Evolutionary conservation across 2,888 invertebrate species (phyloP), one percentile per base, ranked within the genome.

Genomic region (Ypsolopha sequella): DNA sequence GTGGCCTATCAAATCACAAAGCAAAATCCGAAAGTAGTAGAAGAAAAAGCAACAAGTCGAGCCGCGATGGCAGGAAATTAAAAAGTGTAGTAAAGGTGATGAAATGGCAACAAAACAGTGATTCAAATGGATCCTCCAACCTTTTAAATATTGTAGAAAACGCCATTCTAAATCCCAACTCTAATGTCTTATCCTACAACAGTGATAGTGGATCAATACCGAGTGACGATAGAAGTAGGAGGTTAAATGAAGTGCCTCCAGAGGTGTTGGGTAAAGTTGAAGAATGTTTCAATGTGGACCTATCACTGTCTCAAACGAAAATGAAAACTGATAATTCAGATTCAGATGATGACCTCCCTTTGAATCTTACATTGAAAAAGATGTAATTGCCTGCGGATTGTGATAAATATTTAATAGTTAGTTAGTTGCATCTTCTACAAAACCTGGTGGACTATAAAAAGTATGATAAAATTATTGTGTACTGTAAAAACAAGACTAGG

Each of bases 41-140:
- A 52, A 56, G 60, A 57, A 41, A 53, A 53, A 36, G 55, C 49
- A 55, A 56, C 45, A 59, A 58, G 48, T 60, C 56, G 61, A 58
- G 58, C 50, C 69, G 72, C 58, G 75, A 75, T 61, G 70, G 53
- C 52, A 80, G 62, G 72, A 76, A 76, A 71, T 78, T 85, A 72
- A 77, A 64, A 61, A 84, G 84, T 65, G 81, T 84, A 54, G 80
- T 84, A 43, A 78, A 69, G 58, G 74, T 79, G 52, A 72, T 80
- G 58, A 67, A 66, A 55, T 60, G 60, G 54, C 61, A 61, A 54
- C 67, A 61, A 55, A 62, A 57, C 54, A 62, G 61, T 53, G 69
- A 66, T 57, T 58, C 69, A 7, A 65, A 59, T 58, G 61, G 59
- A 46, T 63, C 55, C 56, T 52, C 56, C 36, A 60, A 56, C 56